Evolutionary conservation across 2,888 invertebrate genomes (phyloP).

Genomic region (Amaurobius ferox): DNA sequence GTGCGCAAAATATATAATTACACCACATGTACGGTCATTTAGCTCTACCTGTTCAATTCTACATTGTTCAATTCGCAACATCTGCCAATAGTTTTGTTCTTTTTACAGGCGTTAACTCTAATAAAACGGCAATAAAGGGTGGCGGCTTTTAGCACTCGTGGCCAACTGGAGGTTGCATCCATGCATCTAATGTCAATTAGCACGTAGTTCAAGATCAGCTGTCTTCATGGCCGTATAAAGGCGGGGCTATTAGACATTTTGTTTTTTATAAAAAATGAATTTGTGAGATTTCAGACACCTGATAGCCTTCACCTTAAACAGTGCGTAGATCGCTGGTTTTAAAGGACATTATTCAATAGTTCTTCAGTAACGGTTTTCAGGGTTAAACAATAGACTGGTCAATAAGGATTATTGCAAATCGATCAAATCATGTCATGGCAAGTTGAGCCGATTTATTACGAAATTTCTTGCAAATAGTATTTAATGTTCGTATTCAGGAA

Average conservation of each 20-base stretch:
- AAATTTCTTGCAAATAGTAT: too few species aligned
- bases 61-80: not conserved
- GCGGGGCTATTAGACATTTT: not conserved
- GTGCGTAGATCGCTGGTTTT: constrained; percentile 24
- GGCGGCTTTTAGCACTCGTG: not conserved
- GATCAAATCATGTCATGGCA: too few species aligned
- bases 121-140: not conserved
- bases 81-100: not conserved
- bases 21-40: too few species aligned
- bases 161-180: not conserved
- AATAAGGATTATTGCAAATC: too few species aligned
- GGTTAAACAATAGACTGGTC: not conserved
- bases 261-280: not conserved
- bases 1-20: too few species aligned
- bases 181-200: constrained; percentile 45
- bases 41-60: too few species aligned
- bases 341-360: constrained; percentile 50
- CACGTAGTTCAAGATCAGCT: constrained; percentile 59
- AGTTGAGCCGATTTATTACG: too few species aligned
- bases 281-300: constrained; percentile 34
- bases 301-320: constrained; percentile 57
- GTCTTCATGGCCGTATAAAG: constrained; percentile 52
- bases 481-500: too few species aligned
- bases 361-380: not conserved
- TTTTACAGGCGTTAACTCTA: not conserved